A percentile compares a stretch with the other conserved stretches of the same genome.
These are phyloP conservation scores for Ichneumon xanthorius DNA, from an alignment of 2,888 invertebrate species.

Conservation along the genomic window DNA sequence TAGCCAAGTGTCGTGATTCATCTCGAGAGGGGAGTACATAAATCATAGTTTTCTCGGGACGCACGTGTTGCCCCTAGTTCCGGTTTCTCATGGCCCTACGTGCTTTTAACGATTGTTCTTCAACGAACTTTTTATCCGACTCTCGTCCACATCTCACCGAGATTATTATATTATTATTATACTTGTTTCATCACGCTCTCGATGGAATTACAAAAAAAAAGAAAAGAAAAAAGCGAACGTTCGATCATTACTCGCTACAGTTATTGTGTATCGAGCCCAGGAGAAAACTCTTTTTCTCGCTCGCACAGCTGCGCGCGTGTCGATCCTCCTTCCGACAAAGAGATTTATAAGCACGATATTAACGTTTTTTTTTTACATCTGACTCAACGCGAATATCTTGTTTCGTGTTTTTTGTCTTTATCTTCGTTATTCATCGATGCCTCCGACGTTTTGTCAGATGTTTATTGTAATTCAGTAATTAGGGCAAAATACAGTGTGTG, in stretches of 20 bases:
- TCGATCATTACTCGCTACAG: conserved; percentile 53
- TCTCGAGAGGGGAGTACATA: conserved; percentile 40
- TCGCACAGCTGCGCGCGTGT: conserved; percentile 15
- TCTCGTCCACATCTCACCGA: neutral
- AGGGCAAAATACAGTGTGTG: conserved; percentile 30
- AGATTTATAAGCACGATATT: conserved; percentile 37
- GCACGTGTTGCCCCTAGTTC: conserved; percentile 55
- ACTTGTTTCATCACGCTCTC: conserved; percentile 42
- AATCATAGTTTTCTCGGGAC: conserved; percentile 53
- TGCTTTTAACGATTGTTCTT: conserved; percentile 47
- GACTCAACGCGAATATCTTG: neutral
- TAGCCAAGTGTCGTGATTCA: conserved; percentile 45
- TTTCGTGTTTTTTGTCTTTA: conserved; percentile 13
- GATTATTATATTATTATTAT: conserved; percentile 13
- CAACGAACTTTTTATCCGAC: conserved; percentile 16
- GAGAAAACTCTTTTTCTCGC: conserved; percentile 39
- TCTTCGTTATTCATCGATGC: conserved; percentile 2
- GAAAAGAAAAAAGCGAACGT: conserved; percentile 49
- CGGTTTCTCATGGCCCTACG: conserved; percentile 58
- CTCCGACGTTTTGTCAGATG: conserved; percentile 11
- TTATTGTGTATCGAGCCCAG: conserved; percentile 37
- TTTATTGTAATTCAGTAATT: conserved; percentile 57
- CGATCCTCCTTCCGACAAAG: conserved; percentile 26
- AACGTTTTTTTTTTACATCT: conserved; percentile 46
- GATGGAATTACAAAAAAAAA: conserved; percentile 54